Evolutionary conservation across 2,797 vertebrate species (phyloP).

Genomic region (Gila robusta): DNA sequence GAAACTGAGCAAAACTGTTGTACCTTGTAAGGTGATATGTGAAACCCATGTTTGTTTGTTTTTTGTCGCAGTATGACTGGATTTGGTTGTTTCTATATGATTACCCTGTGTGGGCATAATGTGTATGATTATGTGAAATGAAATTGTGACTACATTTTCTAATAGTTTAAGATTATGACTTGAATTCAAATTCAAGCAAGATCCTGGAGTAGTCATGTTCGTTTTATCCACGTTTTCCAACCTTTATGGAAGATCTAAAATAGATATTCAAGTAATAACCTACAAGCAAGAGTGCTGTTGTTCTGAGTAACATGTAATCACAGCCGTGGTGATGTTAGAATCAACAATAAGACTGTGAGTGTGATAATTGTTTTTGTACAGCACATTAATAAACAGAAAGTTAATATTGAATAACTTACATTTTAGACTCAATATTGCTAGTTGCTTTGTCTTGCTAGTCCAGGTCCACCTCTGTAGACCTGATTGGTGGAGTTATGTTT

Average conservation of each 20-base stretch:
- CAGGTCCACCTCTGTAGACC: background rate
- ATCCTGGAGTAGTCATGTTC: background rate
- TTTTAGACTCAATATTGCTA: background rate
- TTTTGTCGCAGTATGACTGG: background rate
- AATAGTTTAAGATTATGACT: constrained; percentile 29
- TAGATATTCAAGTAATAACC: background rate
- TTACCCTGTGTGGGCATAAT: constrained; percentile 20
- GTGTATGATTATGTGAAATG: constrained; percentile 31
- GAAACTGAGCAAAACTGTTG: constrained; percentile 2
- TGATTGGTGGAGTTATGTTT: background rate
- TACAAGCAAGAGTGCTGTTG: background rate
- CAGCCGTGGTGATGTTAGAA: background rate
- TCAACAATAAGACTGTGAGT: background rate
- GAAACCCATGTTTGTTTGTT: background rate
- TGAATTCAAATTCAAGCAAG: background rate
- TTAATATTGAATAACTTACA: background rate
- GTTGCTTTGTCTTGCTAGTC: background rate
- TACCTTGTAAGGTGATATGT: background rate
- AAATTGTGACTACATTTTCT: constrained; percentile 21
- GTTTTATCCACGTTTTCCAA: background rate
- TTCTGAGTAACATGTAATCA: background rate
- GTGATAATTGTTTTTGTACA: background rate
- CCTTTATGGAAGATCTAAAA: background rate
- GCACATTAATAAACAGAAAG: background rate
- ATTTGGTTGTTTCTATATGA: constrained; percentile 13